Conservation (phyloP, 2,797 vertebrate species). For the Scyliorhinus canicula region DNA sequence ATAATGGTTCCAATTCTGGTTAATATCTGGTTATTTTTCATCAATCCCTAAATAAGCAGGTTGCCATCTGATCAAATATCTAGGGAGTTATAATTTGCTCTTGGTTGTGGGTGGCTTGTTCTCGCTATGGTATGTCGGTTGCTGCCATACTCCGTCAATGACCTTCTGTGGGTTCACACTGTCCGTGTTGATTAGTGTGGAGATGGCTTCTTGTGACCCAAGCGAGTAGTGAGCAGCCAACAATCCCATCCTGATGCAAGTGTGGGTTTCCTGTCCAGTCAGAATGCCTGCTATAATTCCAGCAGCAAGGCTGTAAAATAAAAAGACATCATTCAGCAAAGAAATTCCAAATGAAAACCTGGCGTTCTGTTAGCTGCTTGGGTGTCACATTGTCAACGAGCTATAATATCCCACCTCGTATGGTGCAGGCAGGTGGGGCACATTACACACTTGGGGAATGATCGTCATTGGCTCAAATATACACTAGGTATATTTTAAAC, state of each 20-base stretch:
- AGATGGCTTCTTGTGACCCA: constrained; percentile 62
- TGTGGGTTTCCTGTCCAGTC: constrained; percentile 58
- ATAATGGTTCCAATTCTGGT: neutral
- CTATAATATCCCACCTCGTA: neutral
- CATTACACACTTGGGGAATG: neutral
- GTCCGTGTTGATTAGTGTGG: constrained; percentile 53
- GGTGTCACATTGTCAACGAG: neutral
- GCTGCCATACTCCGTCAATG: neutral
- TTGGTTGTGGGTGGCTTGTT: neutral
- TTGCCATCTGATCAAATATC: neutral
- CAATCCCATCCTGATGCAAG: constrained; percentile 74
- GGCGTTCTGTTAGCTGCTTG: neutral
- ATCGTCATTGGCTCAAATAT: neutral
- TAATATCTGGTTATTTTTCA: neutral
- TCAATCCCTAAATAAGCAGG: neutral
- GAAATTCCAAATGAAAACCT: neutral
- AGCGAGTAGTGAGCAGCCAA: constrained; percentile 68
- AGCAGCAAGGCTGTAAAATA: constrained; percentile 64
- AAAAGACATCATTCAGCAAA: neutral
- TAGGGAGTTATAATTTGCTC: neutral
- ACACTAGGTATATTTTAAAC: neutral
- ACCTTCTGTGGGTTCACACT: constrained; percentile 26
- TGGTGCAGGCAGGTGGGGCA: neutral
- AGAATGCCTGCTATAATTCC: constrained; percentile 73
- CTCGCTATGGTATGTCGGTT: neutral